Evolutionary conservation across 2,888 invertebrate species (phyloP), one percentile per base, ranked within the genome.

Genomic region (Ormyrus nitidulus): DNA sequence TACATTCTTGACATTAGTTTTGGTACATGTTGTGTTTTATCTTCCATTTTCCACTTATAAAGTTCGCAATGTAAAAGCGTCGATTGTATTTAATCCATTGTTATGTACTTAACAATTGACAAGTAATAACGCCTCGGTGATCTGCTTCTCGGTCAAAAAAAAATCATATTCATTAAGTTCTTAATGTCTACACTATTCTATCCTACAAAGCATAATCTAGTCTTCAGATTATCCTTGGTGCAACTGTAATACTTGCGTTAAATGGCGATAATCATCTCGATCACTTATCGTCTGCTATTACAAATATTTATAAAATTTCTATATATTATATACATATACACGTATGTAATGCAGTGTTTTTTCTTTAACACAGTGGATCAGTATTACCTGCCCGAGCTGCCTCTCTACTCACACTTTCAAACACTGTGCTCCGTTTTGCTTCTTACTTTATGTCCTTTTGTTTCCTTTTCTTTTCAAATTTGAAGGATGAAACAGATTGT

Each of bases 301-400:
- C 81, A 87, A 85, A 85, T 85, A 81, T 82, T 81, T 77, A 82
- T 79, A 80, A 84, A 83, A 83, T 81, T 77, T 80, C 70, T 82
- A 86, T 86, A 86, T 87, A 83, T 85, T 85, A 86, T 88, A 86
- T 85, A 87, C 87, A 89, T 86, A 86, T 87, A 88, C 87, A 87
- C 86, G 83, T 87, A 86, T 86, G 84, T 86, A 87, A 85, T 88
- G 86, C 86, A 86, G 85, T 78, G 75, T 69, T 72, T 80, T 34
- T 71, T 69, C 44, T 68, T 86, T 86, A 88, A 87, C 87, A 86
- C 87, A 89, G 88, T 89, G 85, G 84, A 88, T 86, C 84, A 84
- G 85, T 86, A 81, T 83, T 85, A 87, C 89, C 90, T 90, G 89
- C 90, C 90, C 90, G 90, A 90, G 89, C 89, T 90, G 90, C 88